A percentile compares a stretch with the other conserved stretches of the same genome.
Conservation (phyloP, 1,140 invertebrate genomes). For the Psix sp. region DNA sequence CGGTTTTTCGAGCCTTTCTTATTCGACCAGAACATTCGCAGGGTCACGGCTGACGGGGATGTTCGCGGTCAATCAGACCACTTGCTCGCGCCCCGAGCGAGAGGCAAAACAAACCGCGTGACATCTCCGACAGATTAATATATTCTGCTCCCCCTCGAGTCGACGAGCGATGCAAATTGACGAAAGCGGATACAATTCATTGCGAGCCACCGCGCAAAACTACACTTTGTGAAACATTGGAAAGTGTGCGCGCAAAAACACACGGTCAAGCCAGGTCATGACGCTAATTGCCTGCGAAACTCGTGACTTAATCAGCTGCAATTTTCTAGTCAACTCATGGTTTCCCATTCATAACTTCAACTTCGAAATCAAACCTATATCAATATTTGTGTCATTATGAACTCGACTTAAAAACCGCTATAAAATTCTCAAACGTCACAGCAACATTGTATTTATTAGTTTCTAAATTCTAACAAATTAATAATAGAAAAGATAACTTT, state of each 20-base stretch:
- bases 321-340: too few species aligned
- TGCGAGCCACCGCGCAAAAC: constrained; percentile 28
- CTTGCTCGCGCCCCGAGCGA: background rate
- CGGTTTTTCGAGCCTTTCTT: too few species aligned
- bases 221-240: constrained; percentile 45
- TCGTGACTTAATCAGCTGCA: background rate
- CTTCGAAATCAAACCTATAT: too few species aligned
- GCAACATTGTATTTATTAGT: too few species aligned
- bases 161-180: constrained; percentile 37
- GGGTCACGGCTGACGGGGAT: constrained; percentile 10
- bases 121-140: constrained; percentile 26
- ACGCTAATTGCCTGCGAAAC: constrained; percentile 18
- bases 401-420: too few species aligned
- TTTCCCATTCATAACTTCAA: too few species aligned
- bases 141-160: constrained; percentile 1
- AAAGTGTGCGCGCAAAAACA: constrained; percentile 44
- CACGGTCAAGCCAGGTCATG: constrained; percentile 16
- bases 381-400: too few species aligned
- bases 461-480: too few species aligned
- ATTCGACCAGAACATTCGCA: too few species aligned
- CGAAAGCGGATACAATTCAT: constrained; percentile 55
- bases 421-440: too few species aligned
- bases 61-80: constrained; percentile 15
- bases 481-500: too few species aligned
- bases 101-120: background rate